Evolutionary conservation across 2,888 invertebrate species (phyloP).

Genomic region (Mechanitis mazaeus): DNA sequence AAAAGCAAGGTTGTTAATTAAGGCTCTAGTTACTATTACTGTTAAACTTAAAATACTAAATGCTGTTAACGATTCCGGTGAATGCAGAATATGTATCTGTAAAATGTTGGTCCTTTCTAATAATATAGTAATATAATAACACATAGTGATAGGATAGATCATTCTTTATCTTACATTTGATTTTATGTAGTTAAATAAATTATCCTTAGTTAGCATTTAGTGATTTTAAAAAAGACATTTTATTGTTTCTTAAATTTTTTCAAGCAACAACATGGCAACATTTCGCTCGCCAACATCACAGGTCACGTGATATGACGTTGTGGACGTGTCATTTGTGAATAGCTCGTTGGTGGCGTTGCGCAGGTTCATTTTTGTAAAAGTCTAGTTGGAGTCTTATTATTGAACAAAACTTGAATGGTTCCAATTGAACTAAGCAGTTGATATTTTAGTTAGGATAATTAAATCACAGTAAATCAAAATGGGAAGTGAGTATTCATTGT

Average conservation of each 20-base stretch:
- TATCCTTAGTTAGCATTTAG: not conserved
- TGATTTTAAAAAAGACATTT: not conserved
- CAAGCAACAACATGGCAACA: slow-evolving; percentile 44
- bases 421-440: slow-evolving; percentile 63
- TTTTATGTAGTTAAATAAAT: too few species aligned
- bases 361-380: slow-evolving; percentile 72
- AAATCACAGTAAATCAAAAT: slow-evolving; percentile 75
- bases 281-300: slow-evolving; percentile 80
- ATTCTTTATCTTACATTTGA: too few species aligned
- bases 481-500: slow-evolving; percentile 78
- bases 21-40: too few species aligned
- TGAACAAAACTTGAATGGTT: slow-evolving; percentile 76
- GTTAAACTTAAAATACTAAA: too few species aligned
- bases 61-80: too few species aligned
- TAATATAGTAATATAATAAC: too few species aligned
- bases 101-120: too few species aligned
- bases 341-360: slow-evolving; percentile 74
- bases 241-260: slow-evolving; percentile 4
- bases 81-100: too few species aligned
- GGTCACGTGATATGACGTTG: slow-evolving; percentile 83
- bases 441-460: slow-evolving; percentile 72
- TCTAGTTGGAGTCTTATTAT: slow-evolving; percentile 67
- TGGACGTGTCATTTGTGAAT: slow-evolving; percentile 77
- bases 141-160: too few species aligned
- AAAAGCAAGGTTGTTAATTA: too few species aligned